Conservation (phyloP, 2,888 invertebrate species). For the Loripinus fragilis region DNA sequence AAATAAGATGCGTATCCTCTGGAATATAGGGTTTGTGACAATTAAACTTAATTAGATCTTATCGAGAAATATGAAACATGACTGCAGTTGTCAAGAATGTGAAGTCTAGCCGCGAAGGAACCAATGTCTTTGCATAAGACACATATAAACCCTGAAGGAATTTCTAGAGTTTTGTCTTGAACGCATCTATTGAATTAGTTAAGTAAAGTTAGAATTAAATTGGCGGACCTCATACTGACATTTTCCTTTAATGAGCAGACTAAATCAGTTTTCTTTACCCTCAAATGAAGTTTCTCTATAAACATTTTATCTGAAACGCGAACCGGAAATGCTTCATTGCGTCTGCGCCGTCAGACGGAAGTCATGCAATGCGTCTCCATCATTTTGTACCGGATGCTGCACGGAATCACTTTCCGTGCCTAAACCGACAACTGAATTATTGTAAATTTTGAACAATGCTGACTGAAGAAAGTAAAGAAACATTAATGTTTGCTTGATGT, state of each 20-base stretch:
- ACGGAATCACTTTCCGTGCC: constrained; percentile 33
- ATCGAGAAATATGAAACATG: too few species aligned
- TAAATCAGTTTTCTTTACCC: constrained; percentile 14
- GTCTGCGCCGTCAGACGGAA: constrained; percentile 58
- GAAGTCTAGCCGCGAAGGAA: too few species aligned
- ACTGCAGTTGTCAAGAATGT: too few species aligned
- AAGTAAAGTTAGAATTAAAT: constrained; percentile 15
- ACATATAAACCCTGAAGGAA: too few species aligned
- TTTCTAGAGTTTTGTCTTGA: background rate
- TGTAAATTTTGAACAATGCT: constrained; percentile 16
- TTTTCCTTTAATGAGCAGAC: constrained; percentile 17
- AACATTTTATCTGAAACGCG: constrained; percentile 30
- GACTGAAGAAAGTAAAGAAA: constrained; percentile 7
- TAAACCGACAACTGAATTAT: constrained; percentile 19
- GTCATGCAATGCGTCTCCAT: constrained; percentile 46
- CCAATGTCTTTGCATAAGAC: too few species aligned
- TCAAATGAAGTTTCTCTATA: constrained; percentile 20
- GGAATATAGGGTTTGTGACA: too few species aligned
- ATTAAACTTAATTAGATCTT: too few species aligned
- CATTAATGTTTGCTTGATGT: constrained; percentile 14
- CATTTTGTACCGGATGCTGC: constrained; percentile 51
- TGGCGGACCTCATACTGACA: constrained; percentile 14
- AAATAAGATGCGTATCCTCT: too few species aligned
- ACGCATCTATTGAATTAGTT: constrained; percentile 9
- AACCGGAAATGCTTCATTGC: constrained; percentile 51